Evolutionary conservation across 1,140 invertebrate genomes (phyloP).

Genomic region (Acromyrmex charruanus): DNA sequence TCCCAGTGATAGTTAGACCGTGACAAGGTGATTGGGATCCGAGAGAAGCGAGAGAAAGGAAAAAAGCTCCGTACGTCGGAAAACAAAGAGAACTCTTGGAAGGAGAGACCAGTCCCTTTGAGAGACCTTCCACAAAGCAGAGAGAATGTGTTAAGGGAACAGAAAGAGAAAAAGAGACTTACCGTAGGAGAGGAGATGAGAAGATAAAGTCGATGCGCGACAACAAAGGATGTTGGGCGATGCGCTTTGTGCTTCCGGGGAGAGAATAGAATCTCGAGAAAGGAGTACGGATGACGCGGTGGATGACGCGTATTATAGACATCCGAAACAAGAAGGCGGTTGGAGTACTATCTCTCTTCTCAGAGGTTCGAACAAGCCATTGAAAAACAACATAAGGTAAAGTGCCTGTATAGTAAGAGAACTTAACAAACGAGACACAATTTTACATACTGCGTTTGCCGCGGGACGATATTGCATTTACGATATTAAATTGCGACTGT

Average conservation of each 20-base stretch:
- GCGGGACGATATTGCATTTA: constrained; percentile 26
- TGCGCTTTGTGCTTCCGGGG: constrained; percentile 76
- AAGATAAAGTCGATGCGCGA: constrained; percentile 72
- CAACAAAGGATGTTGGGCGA: constrained; percentile 70
- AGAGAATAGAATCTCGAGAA: constrained; percentile 66
- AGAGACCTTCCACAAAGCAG: constrained; percentile 61
- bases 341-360: constrained; percentile 45
- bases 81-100: constrained; percentile 38
- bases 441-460: constrained; percentile 18
- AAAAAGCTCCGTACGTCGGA: constrained; percentile 1
- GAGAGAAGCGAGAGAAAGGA: constrained; percentile 28
- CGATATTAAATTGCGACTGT: constrained; percentile 21
- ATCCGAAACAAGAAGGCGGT: constrained; percentile 71
- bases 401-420: constrained; percentile 47
- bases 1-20: constrained; percentile 8
- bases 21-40: constrained; percentile 12
- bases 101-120: constrained; percentile 46
- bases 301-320: constrained; percentile 72
- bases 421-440: constrained; percentile 40
- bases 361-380: constrained; percentile 34
- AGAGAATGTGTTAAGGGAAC: constrained; percentile 13
- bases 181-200: neutral
- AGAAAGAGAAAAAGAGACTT: constrained; percentile 14
- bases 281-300: constrained; percentile 42
- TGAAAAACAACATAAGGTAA: constrained; percentile 45